Base-by-base conservation (phyloP, 1,140 invertebrate genomes). In the Aphidius gifuensis region DNA sequence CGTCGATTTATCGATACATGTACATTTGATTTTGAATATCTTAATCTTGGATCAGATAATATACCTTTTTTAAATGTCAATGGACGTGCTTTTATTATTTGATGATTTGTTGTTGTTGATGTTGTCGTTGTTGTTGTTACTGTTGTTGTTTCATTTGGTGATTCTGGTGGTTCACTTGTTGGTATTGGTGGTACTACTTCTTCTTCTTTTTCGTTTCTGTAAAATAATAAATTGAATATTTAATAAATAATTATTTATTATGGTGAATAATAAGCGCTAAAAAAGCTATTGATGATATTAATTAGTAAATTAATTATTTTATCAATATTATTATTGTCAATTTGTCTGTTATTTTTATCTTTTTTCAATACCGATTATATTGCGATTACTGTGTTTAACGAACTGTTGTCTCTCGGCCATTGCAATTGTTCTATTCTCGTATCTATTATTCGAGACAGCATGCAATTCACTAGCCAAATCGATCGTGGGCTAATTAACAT, bases 31-130 rank as follows among this genome's bases (percentile, higher is more conserved):
- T 81, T 76, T 61, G 83, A 74, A 64, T 85, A 87, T 71, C 88
- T 84, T 32, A 92, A 76, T 64, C 89, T 89, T 3, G 90, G 90
- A 73, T 92, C 89, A 58, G 87, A 86, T 6, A 90, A 71, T 1
- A 87, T 85, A 64, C 88, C 86, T 74, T 92, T 93, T 77, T 90
- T 89, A 57, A 93, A 85, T 44, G 89, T 90, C 59, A 93, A 72
- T 3, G 91, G 89, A 62, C 89, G 86, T 2, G 91, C 87, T 80
- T 92, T 92, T 58, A 93, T 92, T 66, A 88, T 87, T 82, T 83
- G 70, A 66, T 83, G 78, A 76, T 70, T 83, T 69, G 58, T 40
- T 16, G 65, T 64, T 39, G 73, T 73, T 0, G 64, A 66, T 38
- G 78, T 76, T 42, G 77, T 81, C 0, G 79, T 79, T 6, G 80